Conservation (phyloP, 2,113 vertebrate genomes). For the Pteruthius melanotis region DNA sequence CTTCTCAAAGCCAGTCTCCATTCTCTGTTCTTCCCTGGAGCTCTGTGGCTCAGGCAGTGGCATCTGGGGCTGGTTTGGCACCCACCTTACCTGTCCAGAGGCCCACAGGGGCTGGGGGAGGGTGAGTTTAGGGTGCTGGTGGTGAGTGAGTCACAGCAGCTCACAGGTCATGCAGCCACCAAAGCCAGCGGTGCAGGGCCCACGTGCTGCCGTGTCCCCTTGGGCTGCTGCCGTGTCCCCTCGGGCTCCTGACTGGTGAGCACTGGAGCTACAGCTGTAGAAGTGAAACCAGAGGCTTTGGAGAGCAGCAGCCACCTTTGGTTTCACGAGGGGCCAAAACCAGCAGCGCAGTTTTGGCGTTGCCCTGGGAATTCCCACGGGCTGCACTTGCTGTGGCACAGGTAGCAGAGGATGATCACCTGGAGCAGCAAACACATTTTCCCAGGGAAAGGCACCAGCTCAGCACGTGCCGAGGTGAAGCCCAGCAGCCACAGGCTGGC, state of each 20-base stretch:
- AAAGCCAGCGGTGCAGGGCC: neutral
- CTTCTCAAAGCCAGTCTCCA: neutral
- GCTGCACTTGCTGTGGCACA: neutral
- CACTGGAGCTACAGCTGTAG: neutral
- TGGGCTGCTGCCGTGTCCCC: rapidly evolving
- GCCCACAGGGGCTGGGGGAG: neutral
- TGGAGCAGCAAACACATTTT: neutral
- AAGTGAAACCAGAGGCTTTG: neutral
- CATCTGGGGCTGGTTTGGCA: neutral
- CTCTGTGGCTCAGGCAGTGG: neutral
- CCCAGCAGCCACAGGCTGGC: neutral
- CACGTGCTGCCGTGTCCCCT: rapidly evolving
- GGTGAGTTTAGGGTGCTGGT: neutral
- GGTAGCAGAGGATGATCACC: neutral
- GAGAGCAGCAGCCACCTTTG: neutral
- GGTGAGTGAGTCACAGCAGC: neutral
- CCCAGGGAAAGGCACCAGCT: neutral
- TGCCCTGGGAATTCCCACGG: neutral
- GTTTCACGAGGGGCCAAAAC: neutral
- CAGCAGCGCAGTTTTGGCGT: neutral
- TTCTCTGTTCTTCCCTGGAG: neutral
- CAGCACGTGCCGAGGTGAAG: neutral
- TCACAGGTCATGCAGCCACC: neutral
- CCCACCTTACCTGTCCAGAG: neutral
- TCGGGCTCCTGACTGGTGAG: neutral